Evolutionary conservation across 2,797 vertebrate species (phyloP).

Genomic region (Anabacerthia variegaticeps): DNA sequence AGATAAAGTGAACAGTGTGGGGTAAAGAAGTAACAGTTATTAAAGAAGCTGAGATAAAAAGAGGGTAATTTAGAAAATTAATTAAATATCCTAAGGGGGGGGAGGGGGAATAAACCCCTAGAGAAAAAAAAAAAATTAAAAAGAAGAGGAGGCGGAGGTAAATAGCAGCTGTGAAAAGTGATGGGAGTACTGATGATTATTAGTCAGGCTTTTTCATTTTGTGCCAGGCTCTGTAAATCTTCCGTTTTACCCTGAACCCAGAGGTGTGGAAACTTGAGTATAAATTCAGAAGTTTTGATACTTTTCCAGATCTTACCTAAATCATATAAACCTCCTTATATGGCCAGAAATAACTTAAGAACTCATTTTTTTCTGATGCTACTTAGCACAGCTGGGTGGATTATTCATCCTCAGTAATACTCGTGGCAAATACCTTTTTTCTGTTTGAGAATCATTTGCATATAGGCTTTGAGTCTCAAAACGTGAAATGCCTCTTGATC

Average conservation of each 20-base stretch:
- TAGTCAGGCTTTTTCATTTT: constrained; percentile 27
- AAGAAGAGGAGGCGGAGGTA: not conserved
- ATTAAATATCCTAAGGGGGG: constrained; percentile 33
- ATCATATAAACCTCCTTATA: not conserved
- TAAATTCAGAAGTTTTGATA: constrained; percentile 33
- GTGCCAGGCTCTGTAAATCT: constrained; percentile 46
- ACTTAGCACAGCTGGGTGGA: constrained; percentile 23
- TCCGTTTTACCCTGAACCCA: not conserved
- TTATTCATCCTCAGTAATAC: constrained; percentile 41
- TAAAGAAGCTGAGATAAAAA: constrained; percentile 53
- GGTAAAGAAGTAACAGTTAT: constrained; percentile 23
- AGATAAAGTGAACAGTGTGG: constrained; percentile 37
- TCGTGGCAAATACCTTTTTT: constrained; percentile 18
- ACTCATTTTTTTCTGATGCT: constrained; percentile 5
- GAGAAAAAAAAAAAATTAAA: not conserved
- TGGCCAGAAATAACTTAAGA: constrained; percentile 40
- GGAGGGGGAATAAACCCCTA: not conserved
- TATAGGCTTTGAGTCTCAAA: constrained; percentile 22
- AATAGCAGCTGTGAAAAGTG: constrained; percentile 45
- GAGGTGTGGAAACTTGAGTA: constrained; percentile 14
- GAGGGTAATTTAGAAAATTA: constrained; percentile 39
- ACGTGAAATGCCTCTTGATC: constrained; percentile 39
- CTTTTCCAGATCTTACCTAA: constrained; percentile 40
- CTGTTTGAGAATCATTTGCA: not conserved
- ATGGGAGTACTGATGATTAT: not conserved